Conservation (phyloP, 2,797 vertebrate genomes). For the Agapornis canus region DNA sequence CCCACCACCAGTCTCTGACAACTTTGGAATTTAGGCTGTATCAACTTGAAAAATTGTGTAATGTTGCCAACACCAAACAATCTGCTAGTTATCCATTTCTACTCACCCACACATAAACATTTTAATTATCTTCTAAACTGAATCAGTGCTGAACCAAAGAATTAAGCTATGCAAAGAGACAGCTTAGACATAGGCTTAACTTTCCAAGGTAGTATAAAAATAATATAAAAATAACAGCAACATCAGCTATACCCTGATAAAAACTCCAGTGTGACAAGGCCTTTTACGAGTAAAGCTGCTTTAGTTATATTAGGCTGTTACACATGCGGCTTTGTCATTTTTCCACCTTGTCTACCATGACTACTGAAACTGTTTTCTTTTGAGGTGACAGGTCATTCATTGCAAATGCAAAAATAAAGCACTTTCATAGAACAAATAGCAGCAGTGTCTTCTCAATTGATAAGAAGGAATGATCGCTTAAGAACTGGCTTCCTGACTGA, state of each 20-base stretch:
- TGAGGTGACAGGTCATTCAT: background rate
- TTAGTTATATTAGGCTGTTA: background rate
- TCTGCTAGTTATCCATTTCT: background rate
- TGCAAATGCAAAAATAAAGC: background rate
- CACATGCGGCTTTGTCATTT: background rate
- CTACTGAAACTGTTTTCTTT: background rate
- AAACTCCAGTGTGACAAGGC: background rate
- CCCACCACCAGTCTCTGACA: background rate
- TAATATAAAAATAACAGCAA: background rate
- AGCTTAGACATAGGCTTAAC: background rate
- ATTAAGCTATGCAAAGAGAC: background rate
- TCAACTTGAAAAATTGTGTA: background rate
- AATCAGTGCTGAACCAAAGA: accelerated
- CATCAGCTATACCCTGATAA: background rate
- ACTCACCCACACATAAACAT: background rate
- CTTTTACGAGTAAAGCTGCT: background rate
- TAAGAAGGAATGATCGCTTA: background rate
- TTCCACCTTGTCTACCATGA: background rate
- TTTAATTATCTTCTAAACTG: background rate
- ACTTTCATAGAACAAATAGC: background rate
- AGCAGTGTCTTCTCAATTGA: background rate
- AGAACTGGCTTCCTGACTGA: background rate
- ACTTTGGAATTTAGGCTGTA: background rate
- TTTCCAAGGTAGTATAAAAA: background rate
- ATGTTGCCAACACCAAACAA: background rate